Evolutionary conservation across 1,140 invertebrate species (phyloP).

Genomic region (Lineus longissimus): DNA sequence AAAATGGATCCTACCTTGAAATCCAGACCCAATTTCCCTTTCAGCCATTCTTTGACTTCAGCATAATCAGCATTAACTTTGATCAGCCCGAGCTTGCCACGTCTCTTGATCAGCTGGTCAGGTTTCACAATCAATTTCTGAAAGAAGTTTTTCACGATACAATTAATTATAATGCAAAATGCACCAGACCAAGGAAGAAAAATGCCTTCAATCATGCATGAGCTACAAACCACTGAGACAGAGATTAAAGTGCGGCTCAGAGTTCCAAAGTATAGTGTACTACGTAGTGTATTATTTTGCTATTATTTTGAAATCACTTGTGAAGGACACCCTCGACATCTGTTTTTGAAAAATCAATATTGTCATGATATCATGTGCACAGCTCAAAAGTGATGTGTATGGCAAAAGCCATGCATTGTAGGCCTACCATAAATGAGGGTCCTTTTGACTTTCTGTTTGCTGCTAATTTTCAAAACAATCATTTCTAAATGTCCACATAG

Average conservation of each 20-base stretch:
- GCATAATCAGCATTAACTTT: slow-evolving; percentile 83
- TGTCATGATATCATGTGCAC: too few relatives aligned
- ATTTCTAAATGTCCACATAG: background rate
- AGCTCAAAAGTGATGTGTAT: too few relatives aligned
- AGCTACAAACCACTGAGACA: background rate
- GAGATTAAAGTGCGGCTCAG: background rate
- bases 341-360: too few relatives aligned
- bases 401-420: too few relatives aligned
- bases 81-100: slow-evolving; percentile 95
- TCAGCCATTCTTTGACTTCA: slow-evolving; percentile 81
- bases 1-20: slow-evolving; percentile 61
- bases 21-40: slow-evolving; percentile 80
- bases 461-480: background rate
- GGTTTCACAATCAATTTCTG: slow-evolving; percentile 94
- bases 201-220: slow-evolving; percentile 1
- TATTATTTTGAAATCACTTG: background rate
- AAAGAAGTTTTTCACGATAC: slow-evolving; percentile 44
- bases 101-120: slow-evolving; percentile 96
- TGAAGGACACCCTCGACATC: too few relatives aligned
- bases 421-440: too few relatives aligned
- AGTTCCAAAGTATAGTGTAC: background rate
- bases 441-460: background rate
- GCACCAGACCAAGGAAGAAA: background rate
- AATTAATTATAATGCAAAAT: slow-evolving; percentile 12
- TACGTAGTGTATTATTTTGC: background rate